Evolutionary conservation across 2,113 vertebrate species (phyloP).

Genomic region (Chloropsis hardwickii): DNA sequence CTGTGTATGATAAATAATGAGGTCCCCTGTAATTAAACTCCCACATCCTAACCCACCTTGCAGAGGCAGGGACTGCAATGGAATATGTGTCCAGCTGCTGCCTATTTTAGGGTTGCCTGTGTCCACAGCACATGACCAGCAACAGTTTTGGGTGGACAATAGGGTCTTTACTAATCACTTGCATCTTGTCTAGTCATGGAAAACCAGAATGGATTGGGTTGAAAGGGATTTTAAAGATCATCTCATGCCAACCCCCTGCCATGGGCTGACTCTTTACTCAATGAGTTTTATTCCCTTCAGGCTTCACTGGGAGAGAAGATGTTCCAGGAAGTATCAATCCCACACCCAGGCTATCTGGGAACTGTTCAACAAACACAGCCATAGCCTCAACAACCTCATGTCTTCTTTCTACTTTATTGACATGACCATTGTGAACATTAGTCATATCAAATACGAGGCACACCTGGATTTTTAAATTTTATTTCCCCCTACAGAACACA

Average conservation of each 20-base stretch:
- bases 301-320: not conserved
- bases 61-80: not conserved
- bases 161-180: not conserved
- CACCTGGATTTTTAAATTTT: no score
- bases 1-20: not conserved
- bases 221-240: not conserved
- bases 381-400: not conserved
- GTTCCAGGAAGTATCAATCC: not conserved
- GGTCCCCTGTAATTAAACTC: not conserved
- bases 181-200: not conserved
- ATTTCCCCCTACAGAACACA: no score
- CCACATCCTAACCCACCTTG: not conserved
- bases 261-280: not conserved
- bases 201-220: not conserved
- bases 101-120: not conserved
- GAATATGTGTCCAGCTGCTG: not conserved
- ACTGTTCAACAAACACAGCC: not conserved
- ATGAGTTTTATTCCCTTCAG: not conserved
- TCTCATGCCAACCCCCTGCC: not conserved
- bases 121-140: no score
- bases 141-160: rapidly evolving
- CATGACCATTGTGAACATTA: no score
- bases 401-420: not conserved
- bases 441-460: no score
- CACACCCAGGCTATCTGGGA: not conserved